Evolutionary conservation across 2,113 vertebrate species (phyloP), one percentile per base, ranked within the genome.

Genomic region (Paradisaea rubra): DNA sequence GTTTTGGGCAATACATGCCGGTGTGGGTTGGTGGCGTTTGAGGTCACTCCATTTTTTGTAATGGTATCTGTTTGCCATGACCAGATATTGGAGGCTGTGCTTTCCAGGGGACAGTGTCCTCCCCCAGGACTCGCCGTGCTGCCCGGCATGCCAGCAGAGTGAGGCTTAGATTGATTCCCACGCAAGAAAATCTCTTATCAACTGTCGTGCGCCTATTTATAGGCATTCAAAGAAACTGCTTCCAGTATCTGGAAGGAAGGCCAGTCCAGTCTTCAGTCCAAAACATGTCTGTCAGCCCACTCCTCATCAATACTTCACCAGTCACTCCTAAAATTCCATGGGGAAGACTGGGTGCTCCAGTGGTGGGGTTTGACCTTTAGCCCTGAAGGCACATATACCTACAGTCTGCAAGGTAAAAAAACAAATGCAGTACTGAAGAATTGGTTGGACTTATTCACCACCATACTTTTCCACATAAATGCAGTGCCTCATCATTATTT

Each of bases 401-500:
- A 5, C 66, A 24, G 20, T 39, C 76, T 87, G 22, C 18, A 71
- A 69, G 24, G 24, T 23, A 27, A 44, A 87, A 87, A 57, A 63
- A 31, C 25, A 74, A 25, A 23, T 35, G 25, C 17, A 52, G 4
- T 52, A 12, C 41, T 42, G 52, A 91, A 83, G 64, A 49, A 86
- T 3, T 63, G 13, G 9, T 24, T 59, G 19, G 68, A 41, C 57
- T 87, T 91, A 63, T 18, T 87, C 64, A 60, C 52, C 60, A 81
- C 70, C 27, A 49, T 64, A 27, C 44, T 68, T 85, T 69, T 90
- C 86, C 71, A 81, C 65, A n/a, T 64, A 81, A 85, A 83, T 57
- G 53, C 25, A 53, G 28, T 35, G n/a, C 69, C 61, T 90, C 60
- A 91, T 95, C 56, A 90, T 93, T 93, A 90, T 95, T 97, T 93